Base-by-base conservation (phyloP, 2,113 vertebrate species). In the Amblyopsis rosae region DNA sequence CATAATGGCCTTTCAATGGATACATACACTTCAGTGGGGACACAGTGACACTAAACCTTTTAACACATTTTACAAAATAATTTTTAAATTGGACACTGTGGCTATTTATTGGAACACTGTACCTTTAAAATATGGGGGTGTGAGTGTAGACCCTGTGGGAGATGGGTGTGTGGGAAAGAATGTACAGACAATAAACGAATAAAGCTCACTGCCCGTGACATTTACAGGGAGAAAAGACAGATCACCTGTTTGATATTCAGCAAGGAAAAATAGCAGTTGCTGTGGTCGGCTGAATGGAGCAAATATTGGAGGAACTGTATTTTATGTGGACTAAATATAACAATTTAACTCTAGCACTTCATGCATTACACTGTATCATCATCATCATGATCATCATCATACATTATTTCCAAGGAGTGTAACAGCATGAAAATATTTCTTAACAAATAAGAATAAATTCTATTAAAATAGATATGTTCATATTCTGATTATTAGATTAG, bases 41-140 rank as follows among this genome's bases (percentile, higher is more conserved):
- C 50, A 51, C 50, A 35, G 72, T 9, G 50, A 12, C 50, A 51
- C 50, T n/a, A 51, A 51, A 51, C 15, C 50, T n/a, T 12, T n/a
- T 51, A 51, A 41, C 35, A 41, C 35, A 41, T 51, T 53, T n/a
- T 53, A 53, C n/a, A 53, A n/a, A 53, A 58, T 32, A 26, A 3
- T 79, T 80, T 77, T n/a, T 19, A 54, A 26, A 66, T 72, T 74
- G 75, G 68, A 59, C 57, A 32, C 4, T 51, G 73, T 65, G 61
- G 65, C 75, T 26, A 67, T 84, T 75, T 67, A 82, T 76, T 62
- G 68, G 70, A 59, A 75, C 33, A 1, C 26, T 65, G 78, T 6
- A 46, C 80, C 84, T 91, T 88, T 89, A 88, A 91, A 82, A 69
- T 80, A 17, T 0, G 10, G 65, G 74, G 49, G 65, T 17, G 69